phyloP scores from a whole-genome alignment of 2,113 vertebrate species.

The Pristiophorus japonicus region DNA sequence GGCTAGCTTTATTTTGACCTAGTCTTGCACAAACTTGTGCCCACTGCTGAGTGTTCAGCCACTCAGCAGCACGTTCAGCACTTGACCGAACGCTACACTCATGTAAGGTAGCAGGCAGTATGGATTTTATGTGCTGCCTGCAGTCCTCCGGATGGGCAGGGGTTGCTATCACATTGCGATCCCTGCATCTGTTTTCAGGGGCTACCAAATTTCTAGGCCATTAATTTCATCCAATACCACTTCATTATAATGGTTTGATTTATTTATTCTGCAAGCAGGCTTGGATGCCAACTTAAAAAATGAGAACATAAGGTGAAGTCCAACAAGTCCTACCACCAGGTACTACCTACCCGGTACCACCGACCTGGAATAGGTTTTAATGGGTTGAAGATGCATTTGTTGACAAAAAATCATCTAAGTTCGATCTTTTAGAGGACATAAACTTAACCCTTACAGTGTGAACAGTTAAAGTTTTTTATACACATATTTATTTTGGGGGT shows the following conservation, averaged over 20 bases:
- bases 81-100: too few relatives aligned
- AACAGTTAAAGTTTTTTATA: neutral
- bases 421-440: neutral
- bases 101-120: too few relatives aligned
- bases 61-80: too few relatives aligned
- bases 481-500: neutral
- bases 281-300: neutral
- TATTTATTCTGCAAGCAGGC: neutral
- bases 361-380: neutral
- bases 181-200: too few relatives aligned
- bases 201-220: too few relatives aligned
- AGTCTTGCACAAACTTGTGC: too few relatives aligned
- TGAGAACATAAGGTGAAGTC: neutral
- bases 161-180: too few relatives aligned
- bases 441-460: too few relatives aligned
- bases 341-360: neutral
- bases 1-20: too few relatives aligned
- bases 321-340: neutral
- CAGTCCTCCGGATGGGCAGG: too few relatives aligned
- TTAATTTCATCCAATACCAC: neutral
- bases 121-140: too few relatives aligned
- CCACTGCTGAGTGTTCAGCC: too few relatives aligned
- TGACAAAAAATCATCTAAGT: neutral
- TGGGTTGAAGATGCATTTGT: neutral
- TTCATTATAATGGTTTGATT: neutral